Evolutionary conservation across 1,140 invertebrate species (phyloP), one percentile per base, ranked within the genome.

Genomic region (Plectus sambesii): DNA sequence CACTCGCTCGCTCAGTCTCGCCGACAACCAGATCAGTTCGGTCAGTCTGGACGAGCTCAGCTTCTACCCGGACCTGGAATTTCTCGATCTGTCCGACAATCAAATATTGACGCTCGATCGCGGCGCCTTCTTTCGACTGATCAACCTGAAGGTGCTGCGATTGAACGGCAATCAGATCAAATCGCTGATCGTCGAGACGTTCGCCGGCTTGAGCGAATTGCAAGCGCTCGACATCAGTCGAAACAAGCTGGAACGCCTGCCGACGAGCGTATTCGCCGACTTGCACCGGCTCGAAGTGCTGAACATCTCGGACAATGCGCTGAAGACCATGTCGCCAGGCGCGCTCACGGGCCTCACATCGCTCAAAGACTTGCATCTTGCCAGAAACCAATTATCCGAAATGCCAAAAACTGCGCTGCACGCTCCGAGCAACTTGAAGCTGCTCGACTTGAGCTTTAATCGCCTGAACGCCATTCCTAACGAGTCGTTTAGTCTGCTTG

Each of bases 61-160:
- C 5, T 22, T 46, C 44, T 46, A 46, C 44, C 44, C 44, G 36
- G 44, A 46, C 5, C 17, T 46, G 5, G 44, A 46, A 33, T 46
- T 9, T 41, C 44, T 46, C 8, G 44, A 46, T 41, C 35, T 46
- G 24, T 46, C 44, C 6, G 35, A 33, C 44, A 46, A 46, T 33
- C 5, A 5, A 8, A 46, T 46, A 23, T 42, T 9, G 30, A 41
- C 5, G 44, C 36, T 46, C 17, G 24, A 24, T 5, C 5, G 24
- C 22, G 24, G 36, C 5, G 44, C 36, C 35, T 46, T 46, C 44
- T 6, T 9, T 5, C 23, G 24, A 33, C 44, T 46, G 8, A 29
- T 6, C 23, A 46, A 46, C 30, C 44, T 46, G 8, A 46, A 46
- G 35, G 44, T 46, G 25, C 35, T 46, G 24, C 44, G 44, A 20